These are phyloP conservation scores for Rosalia funebris DNA, from an alignment of 2,888 invertebrate species.

Conservation along the genomic window DNA sequence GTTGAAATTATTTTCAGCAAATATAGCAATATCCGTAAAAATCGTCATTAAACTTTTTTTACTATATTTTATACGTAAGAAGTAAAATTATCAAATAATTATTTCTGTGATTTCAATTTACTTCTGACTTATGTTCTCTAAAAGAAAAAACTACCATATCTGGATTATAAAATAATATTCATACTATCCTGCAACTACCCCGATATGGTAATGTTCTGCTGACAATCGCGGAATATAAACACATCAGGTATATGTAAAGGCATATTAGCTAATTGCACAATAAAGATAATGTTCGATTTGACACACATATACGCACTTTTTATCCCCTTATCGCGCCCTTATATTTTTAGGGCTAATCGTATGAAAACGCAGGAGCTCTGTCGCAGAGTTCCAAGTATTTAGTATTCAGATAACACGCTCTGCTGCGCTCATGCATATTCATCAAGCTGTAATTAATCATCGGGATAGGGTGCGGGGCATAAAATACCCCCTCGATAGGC, in stretches of 20 bases:
- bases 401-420: slow-evolving; percentile 60
- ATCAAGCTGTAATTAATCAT: slow-evolving; percentile 63
- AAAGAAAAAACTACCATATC: no score
- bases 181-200: no score
- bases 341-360: slow-evolving; percentile 45
- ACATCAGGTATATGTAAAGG: slow-evolving; percentile 25
- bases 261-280: slow-evolving; percentile 38
- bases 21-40: no score
- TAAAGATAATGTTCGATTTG: slow-evolving; percentile 39
- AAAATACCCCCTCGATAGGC: slow-evolving; percentile 43
- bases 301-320: slow-evolving; percentile 21
- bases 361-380: slow-evolving; percentile 47
- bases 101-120: no score
- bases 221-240: not conserved
- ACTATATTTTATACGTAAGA: no score
- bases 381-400: slow-evolving; percentile 56
- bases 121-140: no score
- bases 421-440: slow-evolving; percentile 62
- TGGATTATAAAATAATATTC: no score
- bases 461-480: slow-evolving; percentile 51
- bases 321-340: slow-evolving; percentile 39
- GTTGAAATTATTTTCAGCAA: no score
- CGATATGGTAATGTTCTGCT: no score
- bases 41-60: no score
- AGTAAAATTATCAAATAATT: no score